Conservation (phyloP, 2,888 invertebrate species). For the Cerastoderma edule region DNA sequence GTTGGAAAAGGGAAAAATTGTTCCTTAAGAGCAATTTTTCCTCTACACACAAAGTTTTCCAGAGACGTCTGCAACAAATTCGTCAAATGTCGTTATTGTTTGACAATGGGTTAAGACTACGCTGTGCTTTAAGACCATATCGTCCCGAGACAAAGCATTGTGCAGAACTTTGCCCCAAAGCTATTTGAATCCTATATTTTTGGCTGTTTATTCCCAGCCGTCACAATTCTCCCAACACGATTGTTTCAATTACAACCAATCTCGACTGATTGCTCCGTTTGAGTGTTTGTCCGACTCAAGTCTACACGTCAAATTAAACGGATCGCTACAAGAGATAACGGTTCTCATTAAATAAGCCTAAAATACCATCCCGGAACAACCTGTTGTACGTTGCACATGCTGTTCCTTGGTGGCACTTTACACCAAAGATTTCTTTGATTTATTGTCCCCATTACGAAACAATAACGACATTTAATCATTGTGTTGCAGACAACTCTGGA, state of each 20-base stretch:
- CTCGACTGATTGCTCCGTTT: not conserved
- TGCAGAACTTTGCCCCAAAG: too few species aligned
- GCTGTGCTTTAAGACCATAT: too few species aligned
- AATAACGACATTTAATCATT: not conserved
- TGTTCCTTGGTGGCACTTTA: not conserved
- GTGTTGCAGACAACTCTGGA: not conserved
- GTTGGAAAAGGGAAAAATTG: too few species aligned
- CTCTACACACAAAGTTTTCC: too few species aligned
- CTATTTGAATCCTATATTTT: too few species aligned
- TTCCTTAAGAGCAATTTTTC: too few species aligned
- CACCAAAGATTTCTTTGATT: not conserved
- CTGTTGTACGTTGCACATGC: not conserved
- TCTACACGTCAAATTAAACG: slow-evolving; percentile 2
- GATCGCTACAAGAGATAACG: too few species aligned
- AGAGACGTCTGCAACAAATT: too few species aligned
- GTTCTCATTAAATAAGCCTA: too few species aligned
- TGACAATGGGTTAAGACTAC: too few species aligned
- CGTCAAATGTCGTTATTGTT: too few species aligned
- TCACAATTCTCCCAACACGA: not conserved
- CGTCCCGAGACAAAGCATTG: too few species aligned
- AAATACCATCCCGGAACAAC: not conserved
- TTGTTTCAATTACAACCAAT: slow-evolving; percentile 5
- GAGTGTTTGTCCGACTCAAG: slow-evolving; percentile 1
- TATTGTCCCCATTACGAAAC: not conserved
- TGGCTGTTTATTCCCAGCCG: not conserved